Percentiles rank a stretch among this genome's conserved stretches.
Evolutionary conservation across 2,797 vertebrate species (phyloP).

Genomic region (Neosalanx taihuensis): DNA sequence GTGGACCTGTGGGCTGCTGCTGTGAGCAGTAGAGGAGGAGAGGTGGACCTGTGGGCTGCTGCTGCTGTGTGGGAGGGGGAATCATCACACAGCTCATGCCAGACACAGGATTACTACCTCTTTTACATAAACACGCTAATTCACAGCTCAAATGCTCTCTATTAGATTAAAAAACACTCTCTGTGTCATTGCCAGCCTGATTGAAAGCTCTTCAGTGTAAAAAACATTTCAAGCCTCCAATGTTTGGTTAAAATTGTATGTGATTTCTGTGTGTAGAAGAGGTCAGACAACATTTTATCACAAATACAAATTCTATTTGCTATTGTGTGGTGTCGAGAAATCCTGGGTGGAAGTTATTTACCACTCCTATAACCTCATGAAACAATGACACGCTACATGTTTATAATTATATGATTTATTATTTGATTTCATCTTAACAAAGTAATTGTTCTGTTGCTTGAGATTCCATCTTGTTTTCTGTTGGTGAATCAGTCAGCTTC

Average conservation of each 20-base stretch:
- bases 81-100: slow-evolving; percentile 45
- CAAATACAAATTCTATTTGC: neutral
- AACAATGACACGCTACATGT: too few relatives aligned
- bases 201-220: slow-evolving; percentile 39
- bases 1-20: too few relatives aligned
- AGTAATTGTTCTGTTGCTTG: too few relatives aligned
- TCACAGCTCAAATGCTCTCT: slow-evolving; percentile 62
- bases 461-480: too few relatives aligned
- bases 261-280: slow-evolving; percentile 27
- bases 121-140: slow-evolving; percentile 51
- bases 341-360: slow-evolving; percentile 27
- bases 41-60: slow-evolving; percentile 17
- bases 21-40: slow-evolving; percentile 19
- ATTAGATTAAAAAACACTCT: slow-evolving; percentile 66
- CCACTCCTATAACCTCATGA: too few relatives aligned
- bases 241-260: slow-evolving; percentile 19
- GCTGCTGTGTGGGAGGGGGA: slow-evolving; percentile 52
- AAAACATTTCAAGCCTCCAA: slow-evolving; percentile 28
- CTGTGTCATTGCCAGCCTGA: slow-evolving; percentile 51
- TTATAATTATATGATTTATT: too few relatives aligned
- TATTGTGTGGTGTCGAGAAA: slow-evolving; percentile 15
- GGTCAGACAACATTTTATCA: slow-evolving; percentile 38
- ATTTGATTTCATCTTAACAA: too few relatives aligned
- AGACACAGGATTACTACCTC: slow-evolving; percentile 64
- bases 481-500: too few relatives aligned